These are phyloP conservation scores for Capricornis sumatraensis DNA, from an alignment of 2,113 vertebrate genomes.

Conservation along the genomic window DNA sequence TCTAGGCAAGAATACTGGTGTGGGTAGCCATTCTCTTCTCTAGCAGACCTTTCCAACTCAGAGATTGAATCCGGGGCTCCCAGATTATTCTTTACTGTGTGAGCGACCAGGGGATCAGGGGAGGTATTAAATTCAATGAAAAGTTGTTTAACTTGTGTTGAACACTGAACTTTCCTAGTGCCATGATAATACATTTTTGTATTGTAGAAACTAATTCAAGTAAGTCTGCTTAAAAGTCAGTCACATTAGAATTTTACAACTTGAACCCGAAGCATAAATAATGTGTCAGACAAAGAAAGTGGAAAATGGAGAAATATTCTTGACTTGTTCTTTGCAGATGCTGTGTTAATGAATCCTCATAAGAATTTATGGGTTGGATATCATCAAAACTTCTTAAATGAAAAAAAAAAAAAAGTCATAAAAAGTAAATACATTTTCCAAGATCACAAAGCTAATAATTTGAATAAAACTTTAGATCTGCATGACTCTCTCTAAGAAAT, in stretches of 20 bases:
- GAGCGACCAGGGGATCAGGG: background rate
- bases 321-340: background rate
- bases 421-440: background rate
- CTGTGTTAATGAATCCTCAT: background rate
- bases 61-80: background rate
- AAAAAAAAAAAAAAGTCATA: background rate
- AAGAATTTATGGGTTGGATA: background rate
- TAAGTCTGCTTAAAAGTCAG: background rate
- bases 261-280: background rate
- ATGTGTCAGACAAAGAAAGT: background rate
- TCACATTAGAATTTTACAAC: background rate
- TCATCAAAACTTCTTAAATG: background rate
- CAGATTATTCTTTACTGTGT: background rate
- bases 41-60: background rate
- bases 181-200: background rate
- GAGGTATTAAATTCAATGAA: background rate
- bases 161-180: background rate
- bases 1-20: background rate
- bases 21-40: background rate
- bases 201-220: background rate
- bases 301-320: background rate
- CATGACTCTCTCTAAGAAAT: background rate
- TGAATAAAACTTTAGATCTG: background rate
- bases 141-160: background rate
- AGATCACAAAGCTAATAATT: background rate